Evolutionary conservation across 2,113 vertebrate genomes (phyloP), one percentile per base, ranked within the genome.

Genomic region (Syngnathus scovelli): DNA sequence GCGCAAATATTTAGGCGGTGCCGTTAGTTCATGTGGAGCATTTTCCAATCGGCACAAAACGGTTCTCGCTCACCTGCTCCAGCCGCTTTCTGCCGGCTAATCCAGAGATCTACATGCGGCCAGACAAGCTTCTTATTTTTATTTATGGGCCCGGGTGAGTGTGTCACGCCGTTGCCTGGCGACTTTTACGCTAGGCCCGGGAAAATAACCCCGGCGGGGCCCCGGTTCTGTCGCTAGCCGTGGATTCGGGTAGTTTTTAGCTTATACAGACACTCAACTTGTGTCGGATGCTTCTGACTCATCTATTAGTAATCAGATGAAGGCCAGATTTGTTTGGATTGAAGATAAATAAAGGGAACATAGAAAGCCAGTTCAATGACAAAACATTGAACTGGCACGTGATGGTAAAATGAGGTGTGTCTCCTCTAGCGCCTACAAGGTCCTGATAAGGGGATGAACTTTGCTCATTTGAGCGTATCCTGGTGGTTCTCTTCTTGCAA

Each of bases 81-180:
- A 76, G 54, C 67, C 21, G 21, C 61, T 62, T 69, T 67, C 70
- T 23, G 64, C 9, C 46, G 70, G 66, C 63, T 86, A 84, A 85
- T 83, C 84, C 77, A 75, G 39, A 60, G 71, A 72, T 68, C 61
- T 66, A 55, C 74, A 51, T 64, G 69, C 72, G 75, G 69, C 71
- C 81, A 84, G 77, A 83, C 82, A 87, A 87, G 79, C 87, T 78
- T 61, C 83, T 86, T 84, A 89, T 61, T 73, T 70, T 75, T 85
- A 87, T 87, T 84, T 80, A 61, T 77, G 78, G 77, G 7, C 68
- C 65, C 23, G 41, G 39, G 21, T 44, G 77, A 83, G 65, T 72
- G 76, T 72, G 83, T 79, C 78, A 78, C 75, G 70, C 69, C 33
- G 39, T 66, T 19, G 75, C 69, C 52, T 1, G 12, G 21, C 66